Conservation (phyloP, 2,888 invertebrate genomes). For the Idaea straminata region DNA sequence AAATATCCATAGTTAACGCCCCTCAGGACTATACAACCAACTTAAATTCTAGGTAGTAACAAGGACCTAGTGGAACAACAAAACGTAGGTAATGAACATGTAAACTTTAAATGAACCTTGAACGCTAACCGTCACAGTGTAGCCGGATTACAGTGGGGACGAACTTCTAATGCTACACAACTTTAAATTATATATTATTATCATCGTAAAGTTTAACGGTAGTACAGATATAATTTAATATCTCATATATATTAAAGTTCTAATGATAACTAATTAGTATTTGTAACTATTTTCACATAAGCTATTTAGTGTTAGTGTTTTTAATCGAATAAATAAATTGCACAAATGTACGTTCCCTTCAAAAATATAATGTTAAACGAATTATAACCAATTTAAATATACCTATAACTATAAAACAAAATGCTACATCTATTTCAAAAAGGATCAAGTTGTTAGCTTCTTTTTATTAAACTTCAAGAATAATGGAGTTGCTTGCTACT, state of each 20-base stretch:
- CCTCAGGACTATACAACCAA: neutral
- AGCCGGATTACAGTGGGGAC: neutral
- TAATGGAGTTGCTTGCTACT: neutral
- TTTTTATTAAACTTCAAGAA: neutral
- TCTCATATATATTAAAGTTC: neutral
- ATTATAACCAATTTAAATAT: too few relatives aligned
- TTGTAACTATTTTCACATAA: neutral
- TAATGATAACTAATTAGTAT: neutral
- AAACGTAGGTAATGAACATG: neutral
- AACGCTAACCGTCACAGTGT: neutral
- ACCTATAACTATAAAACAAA: neutral
- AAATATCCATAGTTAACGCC: too few relatives aligned
- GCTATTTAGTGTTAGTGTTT: neutral
- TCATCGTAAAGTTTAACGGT: neutral
- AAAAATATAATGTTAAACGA: too few relatives aligned
- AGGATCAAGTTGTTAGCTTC: neutral
- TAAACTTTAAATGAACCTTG: neutral
- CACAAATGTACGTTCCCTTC: too few relatives aligned
- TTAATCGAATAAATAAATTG: too few relatives aligned
- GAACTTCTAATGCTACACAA: neutral
- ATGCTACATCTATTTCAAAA: neutral
- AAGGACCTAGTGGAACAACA: neutral
- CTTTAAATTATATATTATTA: neutral
- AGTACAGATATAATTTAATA: neutral
- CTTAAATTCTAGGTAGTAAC: neutral